phyloP scores from a whole-genome alignment of 2,888 invertebrate genomes.

The Omphaloscelis lunosa region DNA sequence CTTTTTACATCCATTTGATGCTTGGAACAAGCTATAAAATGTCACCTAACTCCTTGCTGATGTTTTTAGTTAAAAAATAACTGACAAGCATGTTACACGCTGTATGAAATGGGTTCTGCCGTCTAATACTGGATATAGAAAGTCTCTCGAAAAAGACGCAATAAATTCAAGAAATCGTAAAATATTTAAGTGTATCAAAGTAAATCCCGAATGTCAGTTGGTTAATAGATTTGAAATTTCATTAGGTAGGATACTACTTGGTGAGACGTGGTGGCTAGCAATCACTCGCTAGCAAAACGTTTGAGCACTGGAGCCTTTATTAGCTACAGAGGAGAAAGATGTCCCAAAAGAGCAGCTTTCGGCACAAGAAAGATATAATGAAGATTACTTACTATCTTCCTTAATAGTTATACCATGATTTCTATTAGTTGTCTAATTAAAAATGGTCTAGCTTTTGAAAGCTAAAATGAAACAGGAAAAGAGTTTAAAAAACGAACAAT shows the following conservation, averaged over 20 bases:
- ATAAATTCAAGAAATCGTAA: constrained; percentile 25
- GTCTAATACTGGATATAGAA: neutral
- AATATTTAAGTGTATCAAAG: constrained; percentile 17
- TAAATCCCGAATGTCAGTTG: constrained; percentile 24
- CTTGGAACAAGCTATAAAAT: constrained; percentile 77
- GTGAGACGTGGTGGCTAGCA: neutral
- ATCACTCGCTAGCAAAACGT: neutral
- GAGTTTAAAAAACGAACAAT: neutral
- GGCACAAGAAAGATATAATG: no score
- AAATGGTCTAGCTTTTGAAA: neutral
- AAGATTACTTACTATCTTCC: no score
- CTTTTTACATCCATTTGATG: constrained; percentile 63
- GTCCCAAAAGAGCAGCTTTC: neutral
- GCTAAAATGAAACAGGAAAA: neutral
- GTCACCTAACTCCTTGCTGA: constrained; percentile 68
- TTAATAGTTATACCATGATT: neutral
- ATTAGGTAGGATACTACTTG: constrained; percentile 33
- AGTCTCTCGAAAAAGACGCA: neutral
- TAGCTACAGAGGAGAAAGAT: neutral
- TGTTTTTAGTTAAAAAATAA: constrained; percentile 62
- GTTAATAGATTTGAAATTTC: constrained; percentile 36
- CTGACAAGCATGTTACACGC: constrained; percentile 27
- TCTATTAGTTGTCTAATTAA: no score
- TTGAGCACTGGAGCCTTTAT: neutral
- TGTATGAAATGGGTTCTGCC: constrained; percentile 49